Evolutionary conservation across 1,140 invertebrate species (phyloP).

Genomic region (Drosophila punjabiensis): DNA sequence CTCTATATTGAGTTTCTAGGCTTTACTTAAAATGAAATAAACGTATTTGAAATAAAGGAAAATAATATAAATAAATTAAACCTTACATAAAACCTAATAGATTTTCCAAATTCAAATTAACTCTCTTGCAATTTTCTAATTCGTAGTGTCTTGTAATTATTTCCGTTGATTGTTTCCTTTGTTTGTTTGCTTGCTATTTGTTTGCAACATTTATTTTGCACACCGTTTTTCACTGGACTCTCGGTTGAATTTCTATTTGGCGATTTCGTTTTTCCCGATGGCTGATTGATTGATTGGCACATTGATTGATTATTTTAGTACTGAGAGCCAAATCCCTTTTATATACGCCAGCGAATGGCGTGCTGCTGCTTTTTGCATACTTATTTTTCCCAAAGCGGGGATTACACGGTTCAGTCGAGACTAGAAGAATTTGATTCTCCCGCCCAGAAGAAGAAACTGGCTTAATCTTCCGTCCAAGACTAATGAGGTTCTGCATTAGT

Average conservation of each 20-base stretch:
- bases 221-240: conserved; percentile 60
- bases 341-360: conserved; percentile 13
- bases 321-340: conserved; percentile 56
- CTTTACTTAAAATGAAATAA: neutral
- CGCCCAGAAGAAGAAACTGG: conserved; percentile 3
- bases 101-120: neutral
- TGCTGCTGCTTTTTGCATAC: conserved; percentile 38
- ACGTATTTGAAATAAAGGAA: neutral
- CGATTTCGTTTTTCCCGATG: conserved; percentile 54
- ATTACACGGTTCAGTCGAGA: conserved; percentile 7
- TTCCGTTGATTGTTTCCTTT: conserved; percentile 66
- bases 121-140: conserved; percentile 2
- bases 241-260: conserved; percentile 60
- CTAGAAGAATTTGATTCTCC: conserved; percentile 2
- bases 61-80: neutral
- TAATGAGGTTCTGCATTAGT: conserved; percentile 33
- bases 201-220: conserved; percentile 39
- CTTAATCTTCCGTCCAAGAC: conserved; percentile 30
- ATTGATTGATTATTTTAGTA: conserved; percentile 76
- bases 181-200: conserved; percentile 37
- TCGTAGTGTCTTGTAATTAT: conserved; percentile 56
- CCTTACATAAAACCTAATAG: neutral
- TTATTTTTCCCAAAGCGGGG: neutral
- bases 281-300: conserved; percentile 80
- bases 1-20: neutral